Base-by-base conservation (phyloP, 53 echinoderm and acorn worm genomes). In the Astropecten irregularis region DNA sequence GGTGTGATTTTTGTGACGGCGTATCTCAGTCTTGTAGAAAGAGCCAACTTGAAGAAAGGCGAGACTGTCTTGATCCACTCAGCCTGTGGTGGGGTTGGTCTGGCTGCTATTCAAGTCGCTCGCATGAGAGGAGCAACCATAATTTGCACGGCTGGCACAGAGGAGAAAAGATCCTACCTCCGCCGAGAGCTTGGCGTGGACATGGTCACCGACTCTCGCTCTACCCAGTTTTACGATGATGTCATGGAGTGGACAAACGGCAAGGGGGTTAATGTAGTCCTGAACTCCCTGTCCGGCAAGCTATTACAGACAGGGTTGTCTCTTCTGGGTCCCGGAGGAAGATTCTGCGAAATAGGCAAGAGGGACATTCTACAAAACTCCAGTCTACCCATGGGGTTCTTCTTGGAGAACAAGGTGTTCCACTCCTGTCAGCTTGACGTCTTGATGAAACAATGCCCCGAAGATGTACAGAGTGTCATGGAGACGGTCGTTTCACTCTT, bases 101-200 rank as follows among this genome's bases (percentile, higher is more conserved):
- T 84, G 68, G 93, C 93, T 14, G 93, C 93, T 2, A 89, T 94
- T 25, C 96, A 96, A 40, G 83, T 96, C 14, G 96, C 93, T 14
- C 55, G 66, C 9, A 65, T 89, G 55, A 76, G 69, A 39, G 89
- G 87, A 48, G 96, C 93, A 0, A 91, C 82, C 47, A 76, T 96
- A 15, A 93, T 90, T 40, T 91, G 92, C 53, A 85, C 85, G 9
- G 85, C 85, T 20, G 86, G 86, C 32, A 65, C 86, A 18, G 66
- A 65, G 15, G 66, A 74, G 31, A 85, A 85, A 34, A 47, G 86
- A 13, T 49, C 50, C 39, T 53, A 73, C 59, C 73, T 88, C 22
- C 68, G 32, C 2, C 33, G 72, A 53, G 71, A 85, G 49, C 34
- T 87, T 38, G 91, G 89, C 21, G 86, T 94, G 16, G 52, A 65